Evolutionary conservation across 2,113 vertebrate species (phyloP).

Genomic region (Spea bombifrons): DNA sequence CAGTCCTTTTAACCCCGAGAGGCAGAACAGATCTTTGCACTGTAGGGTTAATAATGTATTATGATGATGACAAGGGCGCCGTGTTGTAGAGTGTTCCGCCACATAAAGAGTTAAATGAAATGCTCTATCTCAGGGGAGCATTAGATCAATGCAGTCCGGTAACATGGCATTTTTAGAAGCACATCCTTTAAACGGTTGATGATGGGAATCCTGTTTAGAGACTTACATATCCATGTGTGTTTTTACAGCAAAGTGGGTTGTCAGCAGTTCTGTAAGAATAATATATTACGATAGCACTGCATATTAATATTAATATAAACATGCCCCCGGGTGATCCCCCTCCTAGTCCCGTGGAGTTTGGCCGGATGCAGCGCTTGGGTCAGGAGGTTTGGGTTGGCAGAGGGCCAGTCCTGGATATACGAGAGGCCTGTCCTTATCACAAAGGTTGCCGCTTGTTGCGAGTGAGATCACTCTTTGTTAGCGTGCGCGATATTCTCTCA

Average conservation of each 20-base stretch:
- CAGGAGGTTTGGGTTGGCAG: constrained; percentile 40
- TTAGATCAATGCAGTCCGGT: too few species aligned
- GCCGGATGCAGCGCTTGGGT: constrained; percentile 39
- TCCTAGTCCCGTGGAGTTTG: constrained; percentile 25
- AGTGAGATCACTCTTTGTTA: constrained; percentile 33
- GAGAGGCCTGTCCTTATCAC: constrained; percentile 42
- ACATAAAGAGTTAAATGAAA: too few species aligned
- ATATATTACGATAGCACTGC: constrained; percentile 37
- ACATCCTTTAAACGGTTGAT: neutral
- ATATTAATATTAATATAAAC: constrained; percentile 47
- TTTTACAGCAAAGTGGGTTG: constrained; percentile 42
- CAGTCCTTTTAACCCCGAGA: too few species aligned
- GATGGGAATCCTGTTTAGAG: neutral
- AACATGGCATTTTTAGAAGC: neutral
- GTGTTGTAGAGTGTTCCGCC: too few species aligned
- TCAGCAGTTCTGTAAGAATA: constrained; percentile 42
- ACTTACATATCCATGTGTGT: constrained; percentile 19
- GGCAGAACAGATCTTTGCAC: too few species aligned
- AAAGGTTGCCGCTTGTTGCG: constrained; percentile 35
- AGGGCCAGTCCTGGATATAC: constrained; percentile 12
- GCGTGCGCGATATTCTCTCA: constrained; percentile 7
- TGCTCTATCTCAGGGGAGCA: too few species aligned
- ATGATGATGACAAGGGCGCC: too few species aligned
- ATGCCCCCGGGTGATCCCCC: constrained; percentile 29
- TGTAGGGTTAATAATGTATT: too few species aligned